Percentiles rank a stretch among this genome's conserved stretches.
Conservation (phyloP, 2,888 invertebrate species). For the Rugalucina vietnamica region DNA sequence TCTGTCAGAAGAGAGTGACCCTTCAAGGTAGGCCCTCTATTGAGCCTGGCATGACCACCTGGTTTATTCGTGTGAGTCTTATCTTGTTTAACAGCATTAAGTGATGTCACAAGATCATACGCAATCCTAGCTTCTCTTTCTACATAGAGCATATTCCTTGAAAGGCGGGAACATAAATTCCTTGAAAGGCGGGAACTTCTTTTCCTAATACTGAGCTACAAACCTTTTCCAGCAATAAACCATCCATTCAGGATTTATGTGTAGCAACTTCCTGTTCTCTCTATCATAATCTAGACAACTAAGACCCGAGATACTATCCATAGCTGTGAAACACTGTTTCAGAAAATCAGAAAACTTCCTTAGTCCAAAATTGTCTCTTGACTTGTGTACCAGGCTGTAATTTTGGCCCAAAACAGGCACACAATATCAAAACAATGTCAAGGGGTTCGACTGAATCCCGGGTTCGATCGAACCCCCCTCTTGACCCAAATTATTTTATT, state of each 20-base stretch:
- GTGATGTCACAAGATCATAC: background rate
- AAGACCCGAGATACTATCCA: slow-evolving; percentile 25
- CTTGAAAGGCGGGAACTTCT: background rate
- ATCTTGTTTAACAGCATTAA: background rate
- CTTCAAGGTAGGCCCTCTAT: background rate
- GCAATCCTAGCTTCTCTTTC: background rate
- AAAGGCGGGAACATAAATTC: background rate
- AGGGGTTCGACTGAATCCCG: too few species aligned
- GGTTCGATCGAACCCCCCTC: background rate
- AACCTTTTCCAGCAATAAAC: background rate
- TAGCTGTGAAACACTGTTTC: slow-evolving; percentile 43
- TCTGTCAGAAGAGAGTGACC: background rate
- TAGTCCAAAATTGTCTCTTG: too few species aligned
- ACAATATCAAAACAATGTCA: too few species aligned
- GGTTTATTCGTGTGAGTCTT: background rate
- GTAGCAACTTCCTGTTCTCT: too few species aligned
- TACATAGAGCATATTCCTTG: background rate
- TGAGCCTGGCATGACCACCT: background rate
- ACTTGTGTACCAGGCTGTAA: too few species aligned
- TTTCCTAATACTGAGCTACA: background rate
- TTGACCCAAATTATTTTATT: background rate
- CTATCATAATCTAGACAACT: slow-evolving; percentile 37
- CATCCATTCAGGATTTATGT: slow-evolving; percentile 57
- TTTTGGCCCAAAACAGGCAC: background rate
- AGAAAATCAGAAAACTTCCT: slow-evolving; percentile 53